Evolutionary conservation across 2,888 invertebrate species (phyloP).

Genomic region (Acanthococcus lagerstroemiae): DNA sequence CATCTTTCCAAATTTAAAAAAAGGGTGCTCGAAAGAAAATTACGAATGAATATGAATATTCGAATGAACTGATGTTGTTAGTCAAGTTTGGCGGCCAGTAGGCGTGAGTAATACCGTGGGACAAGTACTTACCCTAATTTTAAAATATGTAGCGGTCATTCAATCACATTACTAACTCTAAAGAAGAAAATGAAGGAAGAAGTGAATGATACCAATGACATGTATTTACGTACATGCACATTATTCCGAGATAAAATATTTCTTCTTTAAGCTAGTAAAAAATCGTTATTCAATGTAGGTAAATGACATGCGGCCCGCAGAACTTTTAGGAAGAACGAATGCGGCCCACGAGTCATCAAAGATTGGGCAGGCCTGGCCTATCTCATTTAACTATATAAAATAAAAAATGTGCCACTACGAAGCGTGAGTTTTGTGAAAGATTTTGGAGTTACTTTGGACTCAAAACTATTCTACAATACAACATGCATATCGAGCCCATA

Average conservation of each 20-base stretch:
- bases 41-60: background rate
- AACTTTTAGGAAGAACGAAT: background rate
- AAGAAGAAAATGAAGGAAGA: too few species aligned
- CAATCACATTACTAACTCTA: background rate
- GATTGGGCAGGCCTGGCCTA: background rate
- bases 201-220: too few species aligned
- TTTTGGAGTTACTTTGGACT: too few species aligned
- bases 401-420: too few species aligned
- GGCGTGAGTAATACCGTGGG: background rate
- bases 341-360: background rate
- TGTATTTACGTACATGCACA: background rate
- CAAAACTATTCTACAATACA: too few species aligned
- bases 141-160: background rate
- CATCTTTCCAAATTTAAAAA: background rate
- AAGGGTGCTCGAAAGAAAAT: background rate
- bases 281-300: background rate
- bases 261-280: background rate
- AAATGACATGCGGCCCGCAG: background rate
- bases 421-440: too few species aligned
- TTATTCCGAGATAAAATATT: background rate
- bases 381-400: too few species aligned
- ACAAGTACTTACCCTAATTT: background rate
- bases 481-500: too few species aligned
- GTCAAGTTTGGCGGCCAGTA: background rate
- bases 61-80: background rate